These are phyloP conservation scores for Tinea trinotella DNA, from an alignment of 2,888 invertebrate genomes.

Conservation along the genomic window DNA sequence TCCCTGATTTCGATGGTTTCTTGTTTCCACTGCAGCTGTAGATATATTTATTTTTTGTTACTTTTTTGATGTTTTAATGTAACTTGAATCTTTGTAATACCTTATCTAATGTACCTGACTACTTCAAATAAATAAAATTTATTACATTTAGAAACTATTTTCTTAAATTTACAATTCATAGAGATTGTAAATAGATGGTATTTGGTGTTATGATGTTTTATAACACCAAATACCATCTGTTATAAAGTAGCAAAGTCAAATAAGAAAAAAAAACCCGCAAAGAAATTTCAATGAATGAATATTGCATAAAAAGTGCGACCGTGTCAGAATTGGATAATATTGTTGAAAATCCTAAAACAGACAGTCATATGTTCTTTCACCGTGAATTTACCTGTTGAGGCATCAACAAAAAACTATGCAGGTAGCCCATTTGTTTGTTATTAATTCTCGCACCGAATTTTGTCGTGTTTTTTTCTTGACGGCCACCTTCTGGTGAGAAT, in stretches of 20 bases:
- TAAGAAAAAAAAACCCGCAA: neutral
- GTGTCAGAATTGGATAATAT: constrained; percentile 64
- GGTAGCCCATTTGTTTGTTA: constrained; percentile 74
- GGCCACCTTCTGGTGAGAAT: constrained; percentile 69
- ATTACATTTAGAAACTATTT: neutral
- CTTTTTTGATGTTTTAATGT: constrained; percentile 5
- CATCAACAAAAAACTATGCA: constrained; percentile 65
- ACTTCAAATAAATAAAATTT: too few relatives aligned
- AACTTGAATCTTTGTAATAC: constrained; percentile 1
- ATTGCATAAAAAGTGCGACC: constrained; percentile 57
- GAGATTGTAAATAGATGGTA: too few relatives aligned
- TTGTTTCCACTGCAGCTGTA: constrained; percentile 61
- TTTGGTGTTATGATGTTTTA: too few relatives aligned
- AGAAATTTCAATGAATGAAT: constrained; percentile 48
- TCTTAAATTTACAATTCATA: neutral
- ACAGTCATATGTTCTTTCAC: constrained; percentile 63
- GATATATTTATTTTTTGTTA: constrained; percentile 31
- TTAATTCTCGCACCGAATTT: constrained; percentile 70
- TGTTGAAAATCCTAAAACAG: constrained; percentile 65
- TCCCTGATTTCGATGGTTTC: constrained; percentile 62
- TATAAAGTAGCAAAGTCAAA: neutral
- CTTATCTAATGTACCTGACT: neutral
- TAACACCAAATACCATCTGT: too few relatives aligned
- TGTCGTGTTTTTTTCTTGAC: constrained; percentile 45
- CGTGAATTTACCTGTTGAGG: constrained; percentile 63